Evolutionary conservation across 2,797 vertebrate genomes (phyloP).

Genomic region (Sternotherus odoratus): DNA sequence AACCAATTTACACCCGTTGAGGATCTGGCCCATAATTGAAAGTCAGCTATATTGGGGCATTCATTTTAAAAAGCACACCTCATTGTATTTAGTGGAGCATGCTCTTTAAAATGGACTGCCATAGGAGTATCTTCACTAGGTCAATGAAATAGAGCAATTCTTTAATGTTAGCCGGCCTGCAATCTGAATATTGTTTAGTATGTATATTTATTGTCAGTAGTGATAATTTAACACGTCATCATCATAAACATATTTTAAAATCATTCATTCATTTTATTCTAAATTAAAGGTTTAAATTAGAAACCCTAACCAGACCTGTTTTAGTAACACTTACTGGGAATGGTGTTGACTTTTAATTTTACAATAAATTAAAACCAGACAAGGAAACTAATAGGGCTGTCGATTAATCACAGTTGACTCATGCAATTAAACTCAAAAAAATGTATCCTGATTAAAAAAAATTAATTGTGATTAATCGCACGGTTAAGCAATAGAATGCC

Average conservation of each 20-base stretch:
- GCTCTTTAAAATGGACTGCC: neutral
- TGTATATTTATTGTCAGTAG: neutral
- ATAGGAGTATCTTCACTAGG: neutral
- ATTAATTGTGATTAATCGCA: no score
- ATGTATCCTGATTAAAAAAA: no score
- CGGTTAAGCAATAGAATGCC: no score
- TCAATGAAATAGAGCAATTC: neutral
- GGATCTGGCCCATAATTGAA: neutral
- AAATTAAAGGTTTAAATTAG: neutral
- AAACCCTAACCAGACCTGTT: neutral
- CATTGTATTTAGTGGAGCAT: neutral
- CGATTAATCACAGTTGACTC: no score
- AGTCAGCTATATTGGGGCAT: neutral
- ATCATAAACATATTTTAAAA: neutral
- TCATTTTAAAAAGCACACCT: neutral
- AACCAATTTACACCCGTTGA: slow-evolving; percentile 11
- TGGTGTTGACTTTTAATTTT: neutral
- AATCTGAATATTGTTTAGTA: neutral
- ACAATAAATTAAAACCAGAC: slow-evolving; percentile 20
- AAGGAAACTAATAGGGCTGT: neutral
- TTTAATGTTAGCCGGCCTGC: neutral
- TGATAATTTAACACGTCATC: neutral
- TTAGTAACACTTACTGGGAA: neutral
- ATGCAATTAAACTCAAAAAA: no score
- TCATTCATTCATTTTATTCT: neutral